Conservation (phyloP, 2,888 invertebrate species). For the Hemicrepidius hirtus region DNA sequence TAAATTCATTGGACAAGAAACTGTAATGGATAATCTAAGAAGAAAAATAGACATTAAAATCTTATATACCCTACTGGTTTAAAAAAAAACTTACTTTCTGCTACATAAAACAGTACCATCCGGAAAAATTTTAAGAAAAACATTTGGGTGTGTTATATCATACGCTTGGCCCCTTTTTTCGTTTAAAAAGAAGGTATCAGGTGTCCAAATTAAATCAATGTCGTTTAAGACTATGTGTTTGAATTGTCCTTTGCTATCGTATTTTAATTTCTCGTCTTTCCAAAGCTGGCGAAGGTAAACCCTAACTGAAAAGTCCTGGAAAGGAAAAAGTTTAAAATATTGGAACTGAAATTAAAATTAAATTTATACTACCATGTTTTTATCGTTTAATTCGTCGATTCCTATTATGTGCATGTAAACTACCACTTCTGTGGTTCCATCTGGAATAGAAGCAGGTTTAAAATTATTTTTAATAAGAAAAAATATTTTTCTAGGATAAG, state of each 20-base stretch:
- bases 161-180: slow-evolving; percentile 32
- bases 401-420: slow-evolving; percentile 20
- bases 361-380: slow-evolving; percentile 32
- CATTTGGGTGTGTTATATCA: slow-evolving; percentile 35
- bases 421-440: slow-evolving; percentile 25
- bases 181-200: slow-evolving; percentile 36
- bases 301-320: slow-evolving; percentile 32
- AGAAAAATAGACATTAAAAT: too few species aligned
- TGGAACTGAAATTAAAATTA: too few species aligned
- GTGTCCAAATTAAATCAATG: slow-evolving; percentile 40
- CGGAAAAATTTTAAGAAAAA: slow-evolving; percentile 39
- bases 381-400: slow-evolving; percentile 37
- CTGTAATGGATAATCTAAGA: slow-evolving; percentile 36
- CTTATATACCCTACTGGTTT: too few species aligned
- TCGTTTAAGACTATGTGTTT: slow-evolving; percentile 29
- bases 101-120: slow-evolving; percentile 36
- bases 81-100: slow-evolving; percentile 19
- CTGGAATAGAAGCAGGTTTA: too few species aligned
- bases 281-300: slow-evolving; percentile 38
- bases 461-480: too few species aligned
- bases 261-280: slow-evolving; percentile 40
- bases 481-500: too few species aligned
- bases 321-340: slow-evolving; percentile 1
- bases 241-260: slow-evolving; percentile 27
- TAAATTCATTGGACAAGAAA: slow-evolving; percentile 36